Evolutionary conservation across 2,888 invertebrate genomes (phyloP).

Genomic region (Melipona bicolor): DNA sequence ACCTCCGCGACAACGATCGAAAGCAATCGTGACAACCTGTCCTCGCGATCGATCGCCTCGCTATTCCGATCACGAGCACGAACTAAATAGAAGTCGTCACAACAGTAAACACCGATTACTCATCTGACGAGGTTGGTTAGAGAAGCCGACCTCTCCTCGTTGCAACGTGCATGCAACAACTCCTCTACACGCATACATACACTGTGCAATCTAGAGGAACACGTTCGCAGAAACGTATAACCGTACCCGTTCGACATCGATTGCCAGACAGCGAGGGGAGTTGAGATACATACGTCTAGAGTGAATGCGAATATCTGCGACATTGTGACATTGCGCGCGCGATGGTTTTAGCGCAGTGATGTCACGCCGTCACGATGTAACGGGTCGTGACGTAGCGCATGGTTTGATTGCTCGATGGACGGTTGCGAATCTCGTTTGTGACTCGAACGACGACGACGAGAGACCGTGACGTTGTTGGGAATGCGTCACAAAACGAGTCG

Average conservation of each 20-base stretch:
- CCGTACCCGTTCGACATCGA: conserved; percentile 18
- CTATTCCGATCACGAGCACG: conserved; percentile 41
- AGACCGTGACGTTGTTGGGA: conserved; percentile 51
- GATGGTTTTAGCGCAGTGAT: conserved; percentile 68
- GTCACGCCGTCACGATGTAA: conserved; percentile 66
- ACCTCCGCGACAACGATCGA: neutral
- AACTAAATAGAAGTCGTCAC: conserved; percentile 58
- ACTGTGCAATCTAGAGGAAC: neutral
- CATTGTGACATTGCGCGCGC: neutral
- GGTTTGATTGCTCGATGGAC: conserved; percentile 56
- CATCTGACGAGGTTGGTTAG: conserved; percentile 52
- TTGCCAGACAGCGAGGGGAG: conserved; percentile 41
- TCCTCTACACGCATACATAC: neutral
- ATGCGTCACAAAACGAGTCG: too few relatives aligned
- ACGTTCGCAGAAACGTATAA: neutral
- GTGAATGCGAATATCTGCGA: neutral
- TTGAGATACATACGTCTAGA: neutral
- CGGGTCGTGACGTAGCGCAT: conserved; percentile 65
- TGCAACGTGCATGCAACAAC: conserved; percentile 8
- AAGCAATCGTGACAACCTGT: conserved; percentile 9
- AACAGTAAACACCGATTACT: conserved; percentile 71
- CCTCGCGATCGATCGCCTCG: conserved; percentile 5
- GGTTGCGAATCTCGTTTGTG: conserved; percentile 58
- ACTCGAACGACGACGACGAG: conserved; percentile 63
- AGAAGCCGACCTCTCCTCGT: conserved; percentile 63